phyloP scores from a whole-genome alignment of 2,113 vertebrate genomes.

The Halcyon malimbica region DNA sequence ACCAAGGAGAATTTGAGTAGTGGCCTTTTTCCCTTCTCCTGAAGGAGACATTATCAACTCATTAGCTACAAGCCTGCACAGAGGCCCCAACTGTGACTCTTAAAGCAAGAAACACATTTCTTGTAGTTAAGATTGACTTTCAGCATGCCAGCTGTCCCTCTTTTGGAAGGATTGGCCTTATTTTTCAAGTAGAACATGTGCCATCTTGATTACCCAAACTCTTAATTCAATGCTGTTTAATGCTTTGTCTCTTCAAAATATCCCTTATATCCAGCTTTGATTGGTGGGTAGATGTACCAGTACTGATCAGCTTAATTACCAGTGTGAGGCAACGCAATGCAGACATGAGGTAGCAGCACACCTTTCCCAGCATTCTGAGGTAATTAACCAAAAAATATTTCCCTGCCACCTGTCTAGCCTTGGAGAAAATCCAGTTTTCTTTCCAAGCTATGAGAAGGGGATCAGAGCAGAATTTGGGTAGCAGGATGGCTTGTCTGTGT shows the following conservation, averaged over 20 bases:
- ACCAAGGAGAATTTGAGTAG: constrained; percentile 60
- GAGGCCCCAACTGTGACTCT: constrained; percentile 64
- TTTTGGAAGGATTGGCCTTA: constrained; percentile 64
- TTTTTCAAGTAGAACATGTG: constrained; percentile 71
- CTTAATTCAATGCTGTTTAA: constrained; percentile 64
- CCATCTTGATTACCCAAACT: constrained; percentile 68
- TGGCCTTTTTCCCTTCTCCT: constrained; percentile 62
- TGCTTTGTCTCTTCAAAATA: constrained; percentile 69
- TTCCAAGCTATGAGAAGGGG: constrained; percentile 27
- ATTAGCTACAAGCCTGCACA: constrained; percentile 62
- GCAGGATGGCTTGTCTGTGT: not conserved
- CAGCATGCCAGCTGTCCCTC: constrained; percentile 67
- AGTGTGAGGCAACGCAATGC: constrained; percentile 60
- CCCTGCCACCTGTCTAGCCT: constrained; percentile 69
- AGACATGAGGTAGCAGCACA: constrained; percentile 67
- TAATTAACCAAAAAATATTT: constrained; percentile 74
- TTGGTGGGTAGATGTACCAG: constrained; percentile 63
- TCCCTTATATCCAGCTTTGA: constrained; percentile 60
- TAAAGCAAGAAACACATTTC: constrained; percentile 61
- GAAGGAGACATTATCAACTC: constrained; percentile 66
- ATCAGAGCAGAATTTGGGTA: constrained; percentile 28
- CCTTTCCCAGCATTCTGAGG: constrained; percentile 68
- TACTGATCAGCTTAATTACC: constrained; percentile 69
- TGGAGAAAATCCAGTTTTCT: constrained; percentile 66
- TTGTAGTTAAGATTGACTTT: constrained; percentile 65